These are phyloP conservation scores for Cercopithecus hamlyni DNA, from an alignment of 2,797 vertebrate species.

Conservation along the genomic window DNA sequence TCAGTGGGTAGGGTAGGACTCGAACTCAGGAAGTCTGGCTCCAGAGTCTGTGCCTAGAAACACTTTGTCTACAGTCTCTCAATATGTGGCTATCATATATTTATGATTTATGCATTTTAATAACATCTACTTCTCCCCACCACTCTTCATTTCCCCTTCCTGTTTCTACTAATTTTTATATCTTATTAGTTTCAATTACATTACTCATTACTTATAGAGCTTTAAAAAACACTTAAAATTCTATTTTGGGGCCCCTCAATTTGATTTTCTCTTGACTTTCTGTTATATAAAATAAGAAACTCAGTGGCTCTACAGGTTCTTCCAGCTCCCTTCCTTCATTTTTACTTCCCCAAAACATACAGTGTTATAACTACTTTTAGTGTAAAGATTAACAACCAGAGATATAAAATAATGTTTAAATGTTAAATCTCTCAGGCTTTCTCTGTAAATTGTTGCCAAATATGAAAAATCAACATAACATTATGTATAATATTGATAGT, in stretches of 20 bases:
- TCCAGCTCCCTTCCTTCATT: background rate
- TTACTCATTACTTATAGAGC: no score
- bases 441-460: background rate
- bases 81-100: fast-evolving
- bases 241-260: background rate
- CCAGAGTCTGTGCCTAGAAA: background rate
- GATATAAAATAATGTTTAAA: background rate
- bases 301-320: background rate
- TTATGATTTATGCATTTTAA: background rate
- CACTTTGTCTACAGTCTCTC: background rate
- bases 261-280: background rate
- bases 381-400: background rate
- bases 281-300: background rate
- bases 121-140: background rate
- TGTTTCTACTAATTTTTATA: background rate
- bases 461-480: background rate
- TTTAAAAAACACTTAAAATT: background rate
- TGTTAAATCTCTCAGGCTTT: background rate
- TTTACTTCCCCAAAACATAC: background rate
- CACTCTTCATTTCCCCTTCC: background rate
- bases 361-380: background rate
- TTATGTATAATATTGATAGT: background rate
- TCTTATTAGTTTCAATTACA: background rate
- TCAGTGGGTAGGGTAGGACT: no score
- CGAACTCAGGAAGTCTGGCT: background rate